These are phyloP conservation scores for Meloidogyne chitwoodi DNA, from an alignment of 1,140 invertebrate species.

Conservation along the genomic window DNA sequence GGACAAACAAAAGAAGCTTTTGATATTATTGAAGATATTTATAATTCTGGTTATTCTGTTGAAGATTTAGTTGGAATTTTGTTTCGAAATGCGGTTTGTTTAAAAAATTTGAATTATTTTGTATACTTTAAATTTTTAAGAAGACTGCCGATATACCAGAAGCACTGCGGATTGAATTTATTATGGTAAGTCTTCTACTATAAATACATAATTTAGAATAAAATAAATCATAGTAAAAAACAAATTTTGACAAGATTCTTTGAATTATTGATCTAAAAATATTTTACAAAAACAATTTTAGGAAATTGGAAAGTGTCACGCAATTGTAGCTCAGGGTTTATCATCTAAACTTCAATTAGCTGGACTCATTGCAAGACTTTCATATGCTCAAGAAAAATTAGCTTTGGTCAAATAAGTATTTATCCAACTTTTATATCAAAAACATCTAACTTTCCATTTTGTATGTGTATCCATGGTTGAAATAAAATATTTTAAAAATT, in stretches of 20 bases:
- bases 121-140: background rate
- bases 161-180: slow-evolving; percentile 32
- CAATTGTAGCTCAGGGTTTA: slow-evolving; percentile 26
- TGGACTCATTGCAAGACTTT: slow-evolving; percentile 27
- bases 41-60: slow-evolving; percentile 31
- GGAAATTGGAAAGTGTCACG: slow-evolving; percentile 36
- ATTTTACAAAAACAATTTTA: background rate
- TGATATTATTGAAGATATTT: slow-evolving; percentile 33
- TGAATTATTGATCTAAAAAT: background rate
- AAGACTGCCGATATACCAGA: slow-evolving; percentile 28
- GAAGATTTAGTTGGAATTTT: slow-evolving; percentile 28
- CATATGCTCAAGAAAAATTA: slow-evolving; percentile 10
- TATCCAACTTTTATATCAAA: slow-evolving; percentile 1
- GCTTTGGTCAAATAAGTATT: background rate
- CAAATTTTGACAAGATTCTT: too few species aligned
- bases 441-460: slow-evolving; percentile 44
- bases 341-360: slow-evolving; percentile 30
- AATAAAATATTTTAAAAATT: slow-evolving; percentile 30
- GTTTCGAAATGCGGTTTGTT: slow-evolving; percentile 20
- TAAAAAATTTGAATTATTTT: background rate
- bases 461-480: slow-evolving; percentile 47
- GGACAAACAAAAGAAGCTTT: slow-evolving; percentile 65
- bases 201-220: too few species aligned
- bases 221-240: too few species aligned
- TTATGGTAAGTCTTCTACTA: slow-evolving; percentile 13